A percentile compares a stretch with the other conserved stretches of the same genome.
These are phyloP conservation scores for Micrasema longulum DNA, from an alignment of 1,140 invertebrate genomes.

Conservation along the genomic window DNA sequence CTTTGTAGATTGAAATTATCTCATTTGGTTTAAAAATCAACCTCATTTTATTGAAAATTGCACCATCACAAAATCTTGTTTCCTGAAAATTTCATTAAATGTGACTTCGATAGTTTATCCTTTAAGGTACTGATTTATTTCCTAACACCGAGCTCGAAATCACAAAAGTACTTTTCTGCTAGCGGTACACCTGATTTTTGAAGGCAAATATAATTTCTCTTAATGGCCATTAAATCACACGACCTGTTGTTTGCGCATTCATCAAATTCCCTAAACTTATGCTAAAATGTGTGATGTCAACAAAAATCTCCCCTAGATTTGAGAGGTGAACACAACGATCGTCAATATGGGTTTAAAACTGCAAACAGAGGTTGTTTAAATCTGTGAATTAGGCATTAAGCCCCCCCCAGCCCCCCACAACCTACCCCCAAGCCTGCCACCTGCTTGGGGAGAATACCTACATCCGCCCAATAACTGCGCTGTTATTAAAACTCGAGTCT, in stretches of 20 bases:
- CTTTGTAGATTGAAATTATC: too few relatives aligned
- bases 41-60: too few relatives aligned
- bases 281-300: slow-evolving; percentile 22
- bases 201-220: too few relatives aligned
- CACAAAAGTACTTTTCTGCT: too few relatives aligned
- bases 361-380: slow-evolving; percentile 40
- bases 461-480: slow-evolving; percentile 45
- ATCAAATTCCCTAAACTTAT: not conserved
- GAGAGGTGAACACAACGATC: slow-evolving; percentile 19
- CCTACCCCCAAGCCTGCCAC: not conserved
- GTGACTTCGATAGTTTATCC: too few relatives aligned
- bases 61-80: too few relatives aligned
- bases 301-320: not conserved
- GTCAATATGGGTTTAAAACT: slow-evolving; percentile 32
- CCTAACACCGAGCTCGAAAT: too few relatives aligned
- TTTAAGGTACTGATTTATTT: too few relatives aligned
- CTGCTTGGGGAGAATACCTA: not conserved
- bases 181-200: too few relatives aligned
- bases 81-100: too few relatives aligned
- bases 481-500: slow-evolving; percentile 51
- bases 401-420: slow-evolving; percentile 14
- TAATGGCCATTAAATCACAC: too few relatives aligned
- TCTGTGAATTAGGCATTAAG: slow-evolving; percentile 40
- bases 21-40: too few relatives aligned
- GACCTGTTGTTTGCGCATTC: not conserved